Evolutionary conservation across 2,113 vertebrate genomes (phyloP).

Genomic region (Melanocharis versteri): DNA sequence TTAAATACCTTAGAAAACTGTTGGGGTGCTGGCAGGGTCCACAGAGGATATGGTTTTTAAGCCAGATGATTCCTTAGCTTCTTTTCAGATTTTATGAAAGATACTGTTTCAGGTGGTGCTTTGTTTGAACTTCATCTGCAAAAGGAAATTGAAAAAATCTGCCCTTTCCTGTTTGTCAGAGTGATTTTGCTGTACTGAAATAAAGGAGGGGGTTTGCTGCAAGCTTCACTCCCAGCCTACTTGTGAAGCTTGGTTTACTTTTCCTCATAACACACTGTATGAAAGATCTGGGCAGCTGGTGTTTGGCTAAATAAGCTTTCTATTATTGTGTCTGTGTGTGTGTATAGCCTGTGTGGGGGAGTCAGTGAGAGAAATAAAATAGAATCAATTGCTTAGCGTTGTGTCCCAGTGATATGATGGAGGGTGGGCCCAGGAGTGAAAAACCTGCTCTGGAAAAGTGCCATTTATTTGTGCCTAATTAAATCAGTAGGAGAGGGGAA

Average conservation of each 20-base stretch:
- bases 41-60: neutral
- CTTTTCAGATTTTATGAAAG: neutral
- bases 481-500: neutral
- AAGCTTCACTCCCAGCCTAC: neutral
- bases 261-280: neutral
- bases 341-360: neutral
- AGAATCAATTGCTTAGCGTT: neutral
- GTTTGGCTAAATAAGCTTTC: neutral
- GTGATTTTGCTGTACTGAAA: neutral
- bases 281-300: neutral
- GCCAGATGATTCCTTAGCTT: neutral
- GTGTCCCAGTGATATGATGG: neutral
- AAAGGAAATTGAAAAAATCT: neutral
- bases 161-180: neutral
- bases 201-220: neutral
- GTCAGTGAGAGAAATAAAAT: neutral
- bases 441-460: neutral
- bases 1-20: neutral
- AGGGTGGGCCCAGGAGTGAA: neutral
- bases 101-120: neutral
- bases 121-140: neutral
- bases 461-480: neutral
- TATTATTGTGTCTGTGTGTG: neutral
- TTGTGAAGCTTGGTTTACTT: neutral
- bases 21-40: neutral